Evolutionary conservation across 1,140 invertebrate genomes (phyloP).

Genomic region (Lordiphosa clarofinis): DNA sequence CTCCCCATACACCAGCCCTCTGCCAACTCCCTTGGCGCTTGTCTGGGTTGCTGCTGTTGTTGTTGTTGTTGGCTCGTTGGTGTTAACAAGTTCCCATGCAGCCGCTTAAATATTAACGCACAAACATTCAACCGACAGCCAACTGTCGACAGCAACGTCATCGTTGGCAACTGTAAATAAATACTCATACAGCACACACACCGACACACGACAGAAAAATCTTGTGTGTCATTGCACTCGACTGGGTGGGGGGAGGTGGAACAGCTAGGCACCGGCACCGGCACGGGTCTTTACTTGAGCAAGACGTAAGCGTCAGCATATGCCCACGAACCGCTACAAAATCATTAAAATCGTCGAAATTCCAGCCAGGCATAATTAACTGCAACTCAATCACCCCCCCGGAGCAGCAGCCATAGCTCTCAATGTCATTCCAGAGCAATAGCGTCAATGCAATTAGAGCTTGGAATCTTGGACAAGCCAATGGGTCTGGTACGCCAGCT

Average conservation of each 20-base stretch:
- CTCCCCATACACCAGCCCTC: slow-evolving; percentile 6
- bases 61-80: slow-evolving; percentile 33
- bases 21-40: slow-evolving; percentile 35
- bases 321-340: slow-evolving; percentile 59
- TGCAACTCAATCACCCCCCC: slow-evolving; percentile 61
- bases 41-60: slow-evolving; percentile 38
- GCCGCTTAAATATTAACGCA: slow-evolving; percentile 75
- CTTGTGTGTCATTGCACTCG: slow-evolving; percentile 75
- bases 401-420: slow-evolving; percentile 10
- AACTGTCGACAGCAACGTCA: slow-evolving; percentile 47
- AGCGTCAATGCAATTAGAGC: slow-evolving; percentile 68
- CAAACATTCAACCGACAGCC: slow-evolving; percentile 33
- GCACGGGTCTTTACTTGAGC: slow-evolving; percentile 16
- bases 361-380: slow-evolving; percentile 65
- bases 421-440: slow-evolving; percentile 48
- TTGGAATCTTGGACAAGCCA: slow-evolving; percentile 29
- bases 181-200: slow-evolving; percentile 65
- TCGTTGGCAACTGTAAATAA: slow-evolving; percentile 70
- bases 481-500: slow-evolving; percentile 37
- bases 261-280: too few relatives aligned
- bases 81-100: slow-evolving; percentile 77
- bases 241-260: slow-evolving; percentile 4
- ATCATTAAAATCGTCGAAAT: slow-evolving; percentile 73
- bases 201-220: slow-evolving; percentile 41
- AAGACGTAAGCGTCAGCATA: slow-evolving; percentile 51